Evolutionary conservation across 2,797 vertebrate species (phyloP), one percentile per base, ranked within the genome.

Genomic region (Peromyscus nudipes): DNA sequence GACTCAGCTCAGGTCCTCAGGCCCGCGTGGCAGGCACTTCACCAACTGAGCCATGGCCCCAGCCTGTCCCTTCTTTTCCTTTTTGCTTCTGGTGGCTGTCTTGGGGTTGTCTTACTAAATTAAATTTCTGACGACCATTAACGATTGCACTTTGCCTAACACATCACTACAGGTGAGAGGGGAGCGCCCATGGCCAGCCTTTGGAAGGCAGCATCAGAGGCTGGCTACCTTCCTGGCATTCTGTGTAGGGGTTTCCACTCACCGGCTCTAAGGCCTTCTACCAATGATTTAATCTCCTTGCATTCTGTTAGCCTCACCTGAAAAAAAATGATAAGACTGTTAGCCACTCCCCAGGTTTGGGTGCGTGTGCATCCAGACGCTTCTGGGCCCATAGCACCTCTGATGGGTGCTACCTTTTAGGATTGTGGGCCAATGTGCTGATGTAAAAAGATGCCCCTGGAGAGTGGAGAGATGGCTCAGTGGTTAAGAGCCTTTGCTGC

Each of bases 181-280:
- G 29, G 13, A 23, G 29, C 31, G 31, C 46, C n/a, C 19, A 13
- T 1, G 3, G 19, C 21, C 29, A 10, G 75, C 79, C 34, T 55
- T 37, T 3, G 37, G 55, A 64, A 29, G 29, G 64, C 3, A 4
- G 37, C 3, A 0, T 4, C 23, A 23, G 60, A 1, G 0, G 4
- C 9, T 13, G 17, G 27, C 40, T 57, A 31, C 12, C 31, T 52
- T 55, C 65, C 0, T 1, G 40, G 64, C 60, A n/a, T 40, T 65
- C 1, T 1, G 27, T 76, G 46, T 16, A 40, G 65, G 0, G 31
- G 40, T 64, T 49, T 67, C 75, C 16, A 67, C 49, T 75, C 29
- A 34, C 52, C 11, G 80, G 49, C 29, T 4, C 31, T 0, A 14
- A 94, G 34, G 46, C 29, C 62, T 64, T 2, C 0, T 4, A 31